Base-by-base conservation (phyloP, 1,140 invertebrate species). In the Achatina immaculata region DNA sequence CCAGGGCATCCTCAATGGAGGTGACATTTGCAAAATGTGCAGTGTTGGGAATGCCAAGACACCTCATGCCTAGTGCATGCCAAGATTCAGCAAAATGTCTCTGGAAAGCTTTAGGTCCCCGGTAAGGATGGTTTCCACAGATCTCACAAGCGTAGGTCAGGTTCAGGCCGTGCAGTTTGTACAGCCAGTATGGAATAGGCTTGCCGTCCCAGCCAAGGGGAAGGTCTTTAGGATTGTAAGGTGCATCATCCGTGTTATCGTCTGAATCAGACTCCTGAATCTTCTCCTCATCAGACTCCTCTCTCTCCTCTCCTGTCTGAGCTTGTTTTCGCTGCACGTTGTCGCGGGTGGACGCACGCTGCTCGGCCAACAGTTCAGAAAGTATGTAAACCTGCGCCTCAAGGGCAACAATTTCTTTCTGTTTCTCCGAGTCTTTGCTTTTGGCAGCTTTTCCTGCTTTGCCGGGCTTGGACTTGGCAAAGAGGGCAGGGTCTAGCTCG, bases 1-100 rank as follows among this genome's bases (percentile, higher is more conserved):
- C 95, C 62, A 99, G 93, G 4, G 99, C 99, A 92, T 99, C 99
- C 91, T 99, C 98, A 88, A 99, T 99, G 86, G 98, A 96, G 11
- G 98, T 99, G 9, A 99, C 98, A 92, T 99, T 99, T 14, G 99
- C 98, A 93, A 99, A 99, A 93, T 99, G 99, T 16, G 99, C 98
- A 0, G 99, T 99, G 91, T 99, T 99, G 0, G 98, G 98, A 87
- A 99, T 99, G 9, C 98, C 98, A 1, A 99, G 93, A 92, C 99
- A 99, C 69, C 90, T 82, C 98, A 99, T 99, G 28, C 98, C 98
- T 92, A 99, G 98, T 43, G 99, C 98, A 92, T 99, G 99, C 75
- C 99, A 93, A 98, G 99, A 99, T 92, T 99, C 94, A 1, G 98
- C 97, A 93, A 99, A 99, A 92, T 99, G 99, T 74, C 97, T 93